Evolutionary conservation across 2,888 invertebrate genomes (phyloP).

Genomic region (Ceraclea dissimilis): DNA sequence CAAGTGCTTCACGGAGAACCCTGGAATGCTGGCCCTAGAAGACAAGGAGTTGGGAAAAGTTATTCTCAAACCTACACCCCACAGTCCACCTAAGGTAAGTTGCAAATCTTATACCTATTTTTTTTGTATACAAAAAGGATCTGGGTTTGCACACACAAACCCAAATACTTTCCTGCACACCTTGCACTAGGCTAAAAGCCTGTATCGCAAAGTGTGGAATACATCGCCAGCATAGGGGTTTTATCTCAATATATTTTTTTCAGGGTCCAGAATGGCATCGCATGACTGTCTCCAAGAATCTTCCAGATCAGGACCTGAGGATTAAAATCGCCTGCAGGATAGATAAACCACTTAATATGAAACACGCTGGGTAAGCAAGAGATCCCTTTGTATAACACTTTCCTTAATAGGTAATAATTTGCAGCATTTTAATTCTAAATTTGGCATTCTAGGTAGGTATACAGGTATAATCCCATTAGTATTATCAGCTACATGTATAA

Average conservation of each 20-base stretch:
- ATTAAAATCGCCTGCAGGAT: constrained; percentile 97
- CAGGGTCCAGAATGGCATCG: constrained; percentile 97
- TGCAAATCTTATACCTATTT: background rate
- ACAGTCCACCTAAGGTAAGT: constrained; percentile 74
- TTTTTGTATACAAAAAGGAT: background rate
- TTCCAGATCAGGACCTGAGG: constrained; percentile 89
- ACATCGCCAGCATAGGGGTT: too few relatives aligned
- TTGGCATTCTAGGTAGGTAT: background rate
- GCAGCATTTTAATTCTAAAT: background rate
- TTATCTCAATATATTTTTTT: constrained; percentile 25
- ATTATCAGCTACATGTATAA: too few relatives aligned
- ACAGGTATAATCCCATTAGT: too few relatives aligned
- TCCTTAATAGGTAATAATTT: too few relatives aligned
- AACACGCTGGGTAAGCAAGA: constrained; percentile 82
- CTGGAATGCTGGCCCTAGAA: constrained; percentile 94
- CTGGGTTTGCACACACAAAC: too few relatives aligned
- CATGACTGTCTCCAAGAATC: constrained; percentile 91
- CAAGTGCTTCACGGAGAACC: constrained; percentile 95
- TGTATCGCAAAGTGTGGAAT: too few relatives aligned
- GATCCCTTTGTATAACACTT: too few relatives aligned
- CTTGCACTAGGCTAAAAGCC: too few relatives aligned
- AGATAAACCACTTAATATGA: constrained; percentile 99
- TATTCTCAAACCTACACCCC: constrained; percentile 75
- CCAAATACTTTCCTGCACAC: too few relatives aligned
- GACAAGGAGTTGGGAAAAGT: constrained; percentile 98